Base-by-base conservation (phyloP, 2,888 invertebrate genomes). In the Calameuta idolon region DNA sequence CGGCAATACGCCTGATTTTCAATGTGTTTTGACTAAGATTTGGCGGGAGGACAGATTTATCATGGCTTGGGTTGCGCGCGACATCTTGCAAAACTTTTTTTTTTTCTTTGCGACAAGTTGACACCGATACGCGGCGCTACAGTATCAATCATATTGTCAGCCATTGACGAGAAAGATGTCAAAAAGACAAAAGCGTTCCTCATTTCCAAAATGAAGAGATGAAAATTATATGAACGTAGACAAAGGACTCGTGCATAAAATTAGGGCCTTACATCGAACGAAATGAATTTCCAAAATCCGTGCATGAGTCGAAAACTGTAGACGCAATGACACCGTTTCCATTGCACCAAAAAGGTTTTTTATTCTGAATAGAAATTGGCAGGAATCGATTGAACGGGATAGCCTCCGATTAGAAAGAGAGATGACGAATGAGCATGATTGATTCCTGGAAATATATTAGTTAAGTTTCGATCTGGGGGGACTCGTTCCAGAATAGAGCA, bases 1-100 rank as follows among this genome's bases (percentile, higher is more conserved):
- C 55, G 23, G 15, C 5, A 55, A 9, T 55, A 55, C 12, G 1
- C 55, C 23, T 9, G 2, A 55, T 55, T 15, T 9, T 55, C 55
- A 9, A 23, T 55, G 23, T 55, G 55, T 55, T 55, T 55, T 55
- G 55, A 55, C 55, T 55, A 55, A 9, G 55, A 55, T 71, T 71
- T 71, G 71, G 71, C 71, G 71, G 71, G 71, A 71, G 12, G 71
- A 31, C 12, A 23, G 23, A 55, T 55, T 23, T 23, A 34, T 71
- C 12, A 12, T 31, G 71, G 71, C 71, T 71, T 71, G 71, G 71
- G 71, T 71, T 34, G 71, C 71, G 71, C 71, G 71, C 71, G 71
- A 71, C 71, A 71, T 71, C 71, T 71, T 23, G 12, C 71, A 31
- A 71, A 71, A 31, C 33, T 30, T 69, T 30, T 71, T 55, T 40